phyloP scores from a whole-genome alignment of 2,113 vertebrate genomes.

The Cephalopterus ornatus region DNA sequence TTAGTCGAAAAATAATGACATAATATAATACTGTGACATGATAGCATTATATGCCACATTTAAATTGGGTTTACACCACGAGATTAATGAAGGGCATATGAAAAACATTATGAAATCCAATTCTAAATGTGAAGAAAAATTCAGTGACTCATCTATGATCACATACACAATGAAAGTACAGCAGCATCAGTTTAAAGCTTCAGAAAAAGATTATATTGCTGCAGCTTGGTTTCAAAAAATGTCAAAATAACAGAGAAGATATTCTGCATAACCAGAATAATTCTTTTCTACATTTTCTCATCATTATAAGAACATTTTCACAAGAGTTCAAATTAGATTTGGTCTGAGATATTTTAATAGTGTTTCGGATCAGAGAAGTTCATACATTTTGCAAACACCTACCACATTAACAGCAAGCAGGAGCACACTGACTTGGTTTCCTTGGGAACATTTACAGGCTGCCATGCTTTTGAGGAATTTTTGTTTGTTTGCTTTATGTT shows the following conservation, averaged over 20 bases:
- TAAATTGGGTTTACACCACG: background rate
- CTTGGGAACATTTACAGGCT: conserved; percentile 11
- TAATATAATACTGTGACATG: background rate
- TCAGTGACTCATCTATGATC: background rate
- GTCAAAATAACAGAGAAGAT: background rate
- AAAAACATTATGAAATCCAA: background rate
- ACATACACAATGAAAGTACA: background rate
- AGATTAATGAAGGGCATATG: background rate
- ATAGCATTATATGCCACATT: background rate
- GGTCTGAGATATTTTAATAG: background rate
- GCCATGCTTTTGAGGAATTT: background rate
- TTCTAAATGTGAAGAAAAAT: background rate
- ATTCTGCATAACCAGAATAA: background rate
- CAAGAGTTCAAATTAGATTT: background rate
- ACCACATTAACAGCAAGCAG: background rate
- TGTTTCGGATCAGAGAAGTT: conserved; percentile 1
- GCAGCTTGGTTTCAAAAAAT: background rate
- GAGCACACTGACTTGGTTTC: background rate
- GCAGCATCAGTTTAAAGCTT: background rate
- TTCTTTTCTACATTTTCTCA: background rate
- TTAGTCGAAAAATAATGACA: background rate
- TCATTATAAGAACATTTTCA: background rate
- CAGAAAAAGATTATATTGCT: background rate
- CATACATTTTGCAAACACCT: background rate
- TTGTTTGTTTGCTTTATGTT: background rate